Evolutionary conservation across 2,888 invertebrate species (phyloP), one percentile per base, ranked within the genome.

Genomic region (Mesopsocus fuscifrons): DNA sequence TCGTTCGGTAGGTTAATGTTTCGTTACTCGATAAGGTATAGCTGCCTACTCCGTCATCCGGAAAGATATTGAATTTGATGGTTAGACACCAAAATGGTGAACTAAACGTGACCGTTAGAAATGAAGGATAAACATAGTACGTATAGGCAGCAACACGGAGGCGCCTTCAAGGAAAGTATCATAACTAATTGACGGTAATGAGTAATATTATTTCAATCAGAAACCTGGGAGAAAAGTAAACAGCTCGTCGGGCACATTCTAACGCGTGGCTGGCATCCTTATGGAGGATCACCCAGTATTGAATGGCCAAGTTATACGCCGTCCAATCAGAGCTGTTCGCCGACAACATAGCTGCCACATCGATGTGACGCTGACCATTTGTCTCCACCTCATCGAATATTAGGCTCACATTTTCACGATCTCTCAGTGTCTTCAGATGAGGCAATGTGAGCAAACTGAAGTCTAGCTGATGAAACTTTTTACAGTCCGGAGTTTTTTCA

Each of bases 251-350:
- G 45, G 76, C 69, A 60, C 85, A 85, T 53, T 85, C 82, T 42
- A 84, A 60, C n/a, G 83, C 81, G 52, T 77, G 74, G n/a, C 69
- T 68, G 2, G 78, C 73, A 44, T 49, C 41, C 54, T 78, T 69
- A 11, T 83, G 84, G 53, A 69, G 69, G 1, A 76, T 70, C 49
- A 82, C 65, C 84, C 84, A 85, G 60, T 74, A 84, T 50, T 81
- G 66, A 2, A 81, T 72, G 23, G 80, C 84, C 60, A 83, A 67
- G 56, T 82, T 81, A 53, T 81, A 77, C 55, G 82, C 71, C 23
- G 82, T 59, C 84, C 84, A 85, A 0, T 80, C 82, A 1, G 77
- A 72, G 43, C 63, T 68, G 56, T 83, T 83, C 55, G 68, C 66
- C 48, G 63, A 60, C 6, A 84, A 61, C 5, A 70, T 70, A 45